Base-by-base conservation (phyloP, 64 coral and sea anemone species). In the Platygyra sinensis region DNA sequence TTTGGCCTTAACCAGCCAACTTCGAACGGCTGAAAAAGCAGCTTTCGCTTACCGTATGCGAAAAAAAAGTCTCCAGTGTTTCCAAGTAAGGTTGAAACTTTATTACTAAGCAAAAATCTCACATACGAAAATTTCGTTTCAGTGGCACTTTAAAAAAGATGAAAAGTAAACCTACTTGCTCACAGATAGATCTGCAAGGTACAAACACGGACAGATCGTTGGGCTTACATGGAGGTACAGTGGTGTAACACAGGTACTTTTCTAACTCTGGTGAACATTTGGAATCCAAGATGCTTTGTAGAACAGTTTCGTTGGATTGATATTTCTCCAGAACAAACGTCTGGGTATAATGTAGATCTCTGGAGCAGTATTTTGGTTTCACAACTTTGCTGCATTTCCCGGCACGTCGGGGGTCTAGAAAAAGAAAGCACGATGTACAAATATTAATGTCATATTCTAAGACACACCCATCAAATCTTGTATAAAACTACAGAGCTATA, bases 181-280 rank as follows among this genome's bases (percentile, higher is more conserved):
- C 77, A 64, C 94, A 96, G 60, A 93, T 33, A 42, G 91, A 92
- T 50, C 77, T 78, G 60, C 94, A 96, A 10, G 94, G 94, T 13
- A 93, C 67, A 71, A 86, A 82, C 24, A 96, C 75, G 15, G 75
- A 67, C n/a, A 57, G 52, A 69, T 74, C 88, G 52, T 89, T 85
- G 28, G 73, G 79, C 72, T 86, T 64, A 84, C 94, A 96, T 51
- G 87, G 94, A 60, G 94, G 90, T 28, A 64, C 71, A 31, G 60
- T 73, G 2, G 87, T 80, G 49, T 80, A 96, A 72, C 94, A 96
- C 4, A 73, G 83, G 78, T 89, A 93, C 51, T 88, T 86, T 74
- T 78, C 83, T 73, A 72, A 33, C 9, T 96, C 89, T 49, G 80
- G 63, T 14, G 94, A 96, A 55, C 94, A 96, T 0, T 89, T 89